Base-by-base conservation (phyloP, 2,888 invertebrate species). In the Nomada ferruginata region DNA sequence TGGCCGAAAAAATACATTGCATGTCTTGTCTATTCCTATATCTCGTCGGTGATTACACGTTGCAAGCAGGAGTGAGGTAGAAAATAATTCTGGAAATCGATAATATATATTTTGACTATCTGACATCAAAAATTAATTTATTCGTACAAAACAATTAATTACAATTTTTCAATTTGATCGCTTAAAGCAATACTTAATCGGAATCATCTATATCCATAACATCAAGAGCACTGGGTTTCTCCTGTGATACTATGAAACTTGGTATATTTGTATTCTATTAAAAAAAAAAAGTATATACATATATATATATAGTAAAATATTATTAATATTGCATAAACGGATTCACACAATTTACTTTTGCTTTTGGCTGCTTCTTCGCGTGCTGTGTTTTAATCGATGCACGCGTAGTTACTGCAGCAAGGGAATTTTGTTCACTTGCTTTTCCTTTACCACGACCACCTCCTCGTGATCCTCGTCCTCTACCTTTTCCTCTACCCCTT, bases 381-480 rank as follows among this genome's bases (percentile, higher is more conserved):
- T 13, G n/a, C 3, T 18, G n/a, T 15, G 9, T 1, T 47, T 5
- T 70, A 59, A 10, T 18, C 3, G 18, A 0, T 7, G 7, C 18
- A 13, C 26, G n/a, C 55, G 65, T 23, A 52, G 11, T 57, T 55
- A 50, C 15, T 53, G 57, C 1, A 20, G 47, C 57, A 5, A 26
- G 1, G 26, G 47, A 1, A 18, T 18, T 63, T 3, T 7, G 47
- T 29, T 42, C 57, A n/a, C 23, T 63, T 44, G 23, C 15, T 47
- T 63, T 84, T 50, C 42, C 63, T 57, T 23, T 72, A 23, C 76
- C 72, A 42, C 79, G 73, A 29, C 63, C 52, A 29, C 53, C 66
- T 76, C 78, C 71, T 75, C 75, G 81, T 18, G 84, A 74, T 55
- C 68, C 63, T 57, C 66, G 76, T 26, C 80, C 79, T n/a, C 64